Evolutionary conservation across 2,888 invertebrate species (phyloP).

Genomic region (Chalcosyrphus nemorum): DNA sequence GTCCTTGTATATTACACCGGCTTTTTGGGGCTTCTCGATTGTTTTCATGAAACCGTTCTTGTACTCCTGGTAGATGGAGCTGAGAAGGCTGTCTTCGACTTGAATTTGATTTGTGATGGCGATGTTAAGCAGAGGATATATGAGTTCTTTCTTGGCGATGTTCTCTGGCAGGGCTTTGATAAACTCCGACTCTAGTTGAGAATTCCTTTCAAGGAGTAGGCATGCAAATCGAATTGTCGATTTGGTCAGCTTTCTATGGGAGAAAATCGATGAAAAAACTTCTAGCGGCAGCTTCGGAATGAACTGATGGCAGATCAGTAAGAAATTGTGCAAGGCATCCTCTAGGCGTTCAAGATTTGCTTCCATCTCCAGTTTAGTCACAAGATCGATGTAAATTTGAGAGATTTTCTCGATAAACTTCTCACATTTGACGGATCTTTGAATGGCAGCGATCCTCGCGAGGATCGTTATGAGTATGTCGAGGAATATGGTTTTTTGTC

Average conservation of each 20-base stretch:
- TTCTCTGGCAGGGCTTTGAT: constrained; percentile 77
- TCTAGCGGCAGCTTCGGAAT: constrained; percentile 83
- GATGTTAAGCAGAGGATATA: constrained; percentile 85
- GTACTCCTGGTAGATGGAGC: constrained; percentile 84
- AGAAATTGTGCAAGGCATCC: constrained; percentile 83
- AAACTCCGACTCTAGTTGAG: constrained; percentile 72
- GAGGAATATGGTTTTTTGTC: constrained; percentile 82
- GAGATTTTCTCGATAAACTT: constrained; percentile 81
- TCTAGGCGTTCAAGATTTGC: constrained; percentile 84
- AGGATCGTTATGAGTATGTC: constrained; percentile 83
- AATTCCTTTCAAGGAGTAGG: constrained; percentile 83
- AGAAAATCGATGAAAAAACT: constrained; percentile 84
- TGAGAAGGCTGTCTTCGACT: constrained; percentile 82
- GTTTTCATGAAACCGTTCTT: constrained; percentile 85
- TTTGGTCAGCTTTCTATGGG: constrained; percentile 83
- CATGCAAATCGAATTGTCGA: constrained; percentile 84
- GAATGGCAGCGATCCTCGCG: constrained; percentile 82
- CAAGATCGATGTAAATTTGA: constrained; percentile 82
- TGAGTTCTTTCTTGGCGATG: constrained; percentile 84
- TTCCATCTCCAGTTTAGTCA: constrained; percentile 80
- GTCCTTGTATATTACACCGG: constrained; percentile 85
- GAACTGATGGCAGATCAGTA: constrained; percentile 85
- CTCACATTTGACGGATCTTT: constrained; percentile 75
- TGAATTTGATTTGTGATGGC: constrained; percentile 78
- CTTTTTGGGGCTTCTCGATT: constrained; percentile 88